Conservation (phyloP, 2,113 vertebrate genomes). For the Gymnogyps californianus region DNA sequence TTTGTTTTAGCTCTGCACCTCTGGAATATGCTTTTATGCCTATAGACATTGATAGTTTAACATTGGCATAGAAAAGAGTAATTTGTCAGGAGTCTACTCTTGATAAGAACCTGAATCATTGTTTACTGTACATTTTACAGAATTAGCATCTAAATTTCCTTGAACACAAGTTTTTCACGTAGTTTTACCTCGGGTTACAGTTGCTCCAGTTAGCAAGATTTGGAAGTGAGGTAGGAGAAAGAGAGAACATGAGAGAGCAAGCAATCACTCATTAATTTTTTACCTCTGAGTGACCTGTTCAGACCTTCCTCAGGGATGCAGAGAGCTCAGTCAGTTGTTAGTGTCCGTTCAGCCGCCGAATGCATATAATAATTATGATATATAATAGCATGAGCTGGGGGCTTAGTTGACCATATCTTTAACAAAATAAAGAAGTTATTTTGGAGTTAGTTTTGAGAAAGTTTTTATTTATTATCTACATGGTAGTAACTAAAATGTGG, state of each 20-base stretch:
- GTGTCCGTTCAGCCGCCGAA: fast-evolving
- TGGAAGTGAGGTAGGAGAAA: not conserved
- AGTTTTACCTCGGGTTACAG: not conserved
- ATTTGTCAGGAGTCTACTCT: not conserved
- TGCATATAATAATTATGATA: not conserved
- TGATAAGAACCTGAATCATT: not conserved
- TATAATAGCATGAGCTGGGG: not conserved
- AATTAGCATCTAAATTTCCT: not conserved
- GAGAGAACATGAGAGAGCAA: not conserved
- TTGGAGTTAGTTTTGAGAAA: not conserved
- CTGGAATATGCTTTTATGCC: not conserved
- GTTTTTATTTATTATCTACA: not conserved
- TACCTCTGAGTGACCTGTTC: not conserved
- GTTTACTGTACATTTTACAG: not conserved
- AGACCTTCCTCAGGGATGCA: not conserved
- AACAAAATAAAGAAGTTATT: not conserved
- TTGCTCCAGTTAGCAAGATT: not conserved
- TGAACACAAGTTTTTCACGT: not conserved
- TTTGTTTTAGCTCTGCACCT: not conserved
- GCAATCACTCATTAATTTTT: not conserved
- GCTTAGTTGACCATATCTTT: not conserved
- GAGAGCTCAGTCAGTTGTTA: not conserved
- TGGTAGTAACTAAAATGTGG: not conserved
- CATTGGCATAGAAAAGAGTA: not conserved
- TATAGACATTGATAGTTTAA: not conserved